These are phyloP conservation scores for Phthorimaea operculella DNA, from an alignment of 1,140 invertebrate genomes.

Conservation along the genomic window DNA sequence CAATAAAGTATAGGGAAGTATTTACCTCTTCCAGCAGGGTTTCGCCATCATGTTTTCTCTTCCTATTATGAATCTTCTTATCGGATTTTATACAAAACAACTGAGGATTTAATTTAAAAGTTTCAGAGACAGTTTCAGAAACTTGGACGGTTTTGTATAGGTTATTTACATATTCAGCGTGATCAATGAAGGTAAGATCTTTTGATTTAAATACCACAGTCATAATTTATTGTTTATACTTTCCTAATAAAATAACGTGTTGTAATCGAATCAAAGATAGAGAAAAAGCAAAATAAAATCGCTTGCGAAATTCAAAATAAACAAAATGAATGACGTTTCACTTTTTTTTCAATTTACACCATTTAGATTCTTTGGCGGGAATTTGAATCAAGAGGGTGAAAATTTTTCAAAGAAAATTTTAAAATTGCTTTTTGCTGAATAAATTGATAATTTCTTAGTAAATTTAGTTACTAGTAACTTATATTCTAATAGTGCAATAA, in stretches of 20 bases:
- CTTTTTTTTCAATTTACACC: no score
- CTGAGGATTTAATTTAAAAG: neutral
- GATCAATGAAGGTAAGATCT: conserved; percentile 26
- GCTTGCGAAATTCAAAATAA: no score
- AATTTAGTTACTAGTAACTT: no score
- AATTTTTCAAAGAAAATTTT: no score
- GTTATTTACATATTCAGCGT: conserved; percentile 28
- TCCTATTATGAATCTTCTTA: neutral
- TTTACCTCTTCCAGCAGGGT: no score
- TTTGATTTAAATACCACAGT: neutral
- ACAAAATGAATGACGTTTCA: no score
- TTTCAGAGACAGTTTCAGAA: neutral
- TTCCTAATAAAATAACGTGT: neutral
- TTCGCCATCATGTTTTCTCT: conserved; percentile 21
- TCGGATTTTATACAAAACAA: neutral
- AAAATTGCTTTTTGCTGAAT: no score
- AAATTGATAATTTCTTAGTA: no score
- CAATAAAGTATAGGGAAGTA: no score
- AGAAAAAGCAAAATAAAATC: neutral
- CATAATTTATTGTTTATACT: neutral
- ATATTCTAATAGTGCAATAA: no score
- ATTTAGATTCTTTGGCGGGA: no score
- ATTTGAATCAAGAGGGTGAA: no score
- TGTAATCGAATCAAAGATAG: neutral
- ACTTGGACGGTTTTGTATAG: conserved; percentile 23